Percentiles rank a stretch among this genome's conserved stretches.
Evolutionary conservation across 2,797 vertebrate genomes (phyloP).

Genomic region (Miichthys miiuy): DNA sequence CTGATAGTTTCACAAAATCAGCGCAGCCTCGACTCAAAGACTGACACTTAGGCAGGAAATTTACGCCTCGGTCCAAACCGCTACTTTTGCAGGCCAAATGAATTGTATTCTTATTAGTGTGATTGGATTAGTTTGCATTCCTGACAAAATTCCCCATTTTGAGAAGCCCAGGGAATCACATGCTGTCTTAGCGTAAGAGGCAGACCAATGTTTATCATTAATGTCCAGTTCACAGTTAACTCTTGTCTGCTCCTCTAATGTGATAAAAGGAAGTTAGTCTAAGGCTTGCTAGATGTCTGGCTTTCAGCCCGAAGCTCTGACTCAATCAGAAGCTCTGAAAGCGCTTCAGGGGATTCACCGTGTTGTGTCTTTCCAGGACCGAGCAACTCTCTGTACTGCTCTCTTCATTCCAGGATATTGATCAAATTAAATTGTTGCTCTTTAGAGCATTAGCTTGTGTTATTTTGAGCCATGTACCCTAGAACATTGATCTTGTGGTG

Average conservation of each 20-base stretch:
- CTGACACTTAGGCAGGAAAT: conserved; percentile 35
- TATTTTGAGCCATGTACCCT: conserved; percentile 42
- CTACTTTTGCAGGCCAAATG: conserved; percentile 57
- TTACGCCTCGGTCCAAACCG: conserved; percentile 14
- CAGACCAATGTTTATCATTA: conserved; percentile 78
- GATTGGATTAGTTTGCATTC: conserved; percentile 82
- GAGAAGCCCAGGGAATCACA: conserved; percentile 75
- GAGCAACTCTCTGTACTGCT: conserved; percentile 10
- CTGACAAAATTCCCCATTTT: conserved; percentile 66
- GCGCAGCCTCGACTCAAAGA: conserved; percentile 20
- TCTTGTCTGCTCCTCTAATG: conserved; percentile 78
- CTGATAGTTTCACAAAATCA: conserved; percentile 28
- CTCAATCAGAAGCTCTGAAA: conserved; percentile 70
- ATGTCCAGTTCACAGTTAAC: conserved; percentile 72
- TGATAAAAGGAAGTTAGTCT: conserved; percentile 79
- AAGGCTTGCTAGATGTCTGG: conserved; percentile 69
- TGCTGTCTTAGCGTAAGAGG: conserved; percentile 75
- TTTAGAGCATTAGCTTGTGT: conserved; percentile 42
- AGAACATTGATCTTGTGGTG: conserved; percentile 36
- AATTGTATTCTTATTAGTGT: conserved; percentile 78
- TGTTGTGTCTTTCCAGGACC: conserved; percentile 11
- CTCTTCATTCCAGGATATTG: conserved; percentile 50
- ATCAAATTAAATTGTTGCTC: conserved; percentile 59
- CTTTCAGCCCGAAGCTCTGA: conserved; percentile 58
- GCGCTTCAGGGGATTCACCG: conserved; percentile 56